Percentiles rank a stretch among this genome's conserved stretches.
Evolutionary conservation across 1,140 invertebrate genomes (phyloP).

Genomic region (Brachionus plicatilis): DNA sequence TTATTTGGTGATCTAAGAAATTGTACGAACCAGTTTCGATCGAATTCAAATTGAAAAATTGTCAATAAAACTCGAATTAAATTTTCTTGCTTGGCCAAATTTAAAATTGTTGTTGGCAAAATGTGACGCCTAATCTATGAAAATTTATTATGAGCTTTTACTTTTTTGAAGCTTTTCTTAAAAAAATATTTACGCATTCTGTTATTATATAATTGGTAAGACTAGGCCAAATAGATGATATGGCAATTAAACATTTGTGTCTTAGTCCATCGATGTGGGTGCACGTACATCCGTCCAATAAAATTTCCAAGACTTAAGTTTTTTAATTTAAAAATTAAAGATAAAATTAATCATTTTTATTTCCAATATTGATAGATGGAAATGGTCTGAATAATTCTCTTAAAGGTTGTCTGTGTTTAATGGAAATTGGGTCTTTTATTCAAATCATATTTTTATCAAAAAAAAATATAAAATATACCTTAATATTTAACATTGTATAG

Average conservation of each 20-base stretch:
- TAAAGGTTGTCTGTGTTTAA: no score
- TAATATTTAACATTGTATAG: no score
- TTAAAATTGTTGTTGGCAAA: conserved; percentile 5
- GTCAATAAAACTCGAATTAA: not conserved
- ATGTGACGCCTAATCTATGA: not conserved
- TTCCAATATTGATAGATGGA: no score
- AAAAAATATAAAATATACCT: no score
- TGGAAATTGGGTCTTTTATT: no score
- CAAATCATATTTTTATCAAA: no score
- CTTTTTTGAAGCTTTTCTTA: no score
- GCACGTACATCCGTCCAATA: conserved; percentile 22
- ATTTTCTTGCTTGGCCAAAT: conserved; percentile 17
- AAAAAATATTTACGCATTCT: conserved; percentile 7
- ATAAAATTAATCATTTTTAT: no score
- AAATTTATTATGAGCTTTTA: not conserved
- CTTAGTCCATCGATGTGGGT: not conserved
- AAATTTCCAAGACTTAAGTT: not conserved
- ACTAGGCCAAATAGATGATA: not conserved
- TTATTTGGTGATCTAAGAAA: conserved; percentile 34
- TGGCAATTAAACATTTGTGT: conserved; percentile 21
- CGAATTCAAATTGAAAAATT: conserved; percentile 32
- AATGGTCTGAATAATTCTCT: no score
- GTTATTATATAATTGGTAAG: not conserved
- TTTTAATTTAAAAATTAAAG: no score
- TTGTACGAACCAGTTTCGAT: conserved; percentile 38